Conservation (phyloP, 2,113 vertebrate species). For the Mastomys coucha region DNA sequence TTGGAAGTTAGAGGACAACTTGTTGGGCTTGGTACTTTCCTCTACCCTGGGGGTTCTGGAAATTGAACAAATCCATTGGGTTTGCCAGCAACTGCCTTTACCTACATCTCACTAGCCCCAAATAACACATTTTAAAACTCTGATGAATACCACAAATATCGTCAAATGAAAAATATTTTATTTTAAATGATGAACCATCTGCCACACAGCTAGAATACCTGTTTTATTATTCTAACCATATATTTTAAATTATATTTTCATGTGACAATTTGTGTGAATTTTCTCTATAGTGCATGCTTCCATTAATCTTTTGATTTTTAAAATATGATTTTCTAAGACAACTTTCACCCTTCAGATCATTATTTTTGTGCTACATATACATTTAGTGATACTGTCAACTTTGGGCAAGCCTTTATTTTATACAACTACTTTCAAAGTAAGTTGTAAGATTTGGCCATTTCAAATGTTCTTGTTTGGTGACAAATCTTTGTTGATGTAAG, state of each 20-base stretch:
- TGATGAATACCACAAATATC: not conserved
- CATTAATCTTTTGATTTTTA: slow-evolving; percentile 46
- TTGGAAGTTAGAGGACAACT: not conserved
- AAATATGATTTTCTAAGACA: not conserved
- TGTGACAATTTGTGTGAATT: slow-evolving; percentile 24
- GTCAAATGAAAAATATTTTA: slow-evolving; percentile 44
- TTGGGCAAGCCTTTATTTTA: not conserved
- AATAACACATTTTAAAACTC: slow-evolving; percentile 6
- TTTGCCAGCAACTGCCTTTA: not conserved
- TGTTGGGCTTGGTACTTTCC: not conserved
- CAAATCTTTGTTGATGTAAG: not conserved
- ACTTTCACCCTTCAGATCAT: not conserved
- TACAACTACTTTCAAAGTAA: not conserved
- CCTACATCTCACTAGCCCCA: not conserved
- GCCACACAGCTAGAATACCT: not conserved
- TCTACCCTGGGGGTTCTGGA: not conserved
- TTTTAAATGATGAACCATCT: not conserved
- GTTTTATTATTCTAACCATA: not conserved
- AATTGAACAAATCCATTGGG: not conserved
- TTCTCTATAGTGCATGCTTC: not conserved
- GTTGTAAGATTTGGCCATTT: slow-evolving; percentile 31
- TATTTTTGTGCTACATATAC: not conserved
- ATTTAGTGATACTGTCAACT: not conserved
- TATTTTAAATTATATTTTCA: slow-evolving; percentile 29
- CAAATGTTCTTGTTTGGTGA: slow-evolving; percentile 17